phyloP scores from a whole-genome alignment of 2,113 vertebrate genomes.

The Neomonachus schauinslandi region DNA sequence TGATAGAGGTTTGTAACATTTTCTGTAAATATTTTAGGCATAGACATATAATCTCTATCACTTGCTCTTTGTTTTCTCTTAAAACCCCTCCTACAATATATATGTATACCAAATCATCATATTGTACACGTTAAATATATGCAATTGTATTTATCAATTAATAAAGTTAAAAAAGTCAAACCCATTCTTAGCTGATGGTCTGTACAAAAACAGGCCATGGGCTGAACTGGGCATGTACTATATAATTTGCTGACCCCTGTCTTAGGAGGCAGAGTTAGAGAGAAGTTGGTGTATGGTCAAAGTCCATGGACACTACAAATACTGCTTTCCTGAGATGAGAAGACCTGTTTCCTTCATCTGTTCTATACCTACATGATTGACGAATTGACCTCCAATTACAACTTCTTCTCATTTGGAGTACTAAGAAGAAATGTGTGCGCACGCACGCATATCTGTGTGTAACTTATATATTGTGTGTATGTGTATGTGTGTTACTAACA shows the following conservation, averaged over 20 bases:
- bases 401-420: neutral
- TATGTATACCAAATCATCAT: neutral
- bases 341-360: neutral
- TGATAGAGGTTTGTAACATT: neutral
- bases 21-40: neutral
- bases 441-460: neutral
- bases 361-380: neutral
- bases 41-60: neutral
- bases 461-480: neutral
- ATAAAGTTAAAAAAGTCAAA: neutral
- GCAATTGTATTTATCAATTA: neutral
- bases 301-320: neutral
- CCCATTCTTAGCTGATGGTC: neutral
- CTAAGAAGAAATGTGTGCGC: neutral
- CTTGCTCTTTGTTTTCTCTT: neutral
- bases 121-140: neutral
- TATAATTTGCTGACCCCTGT: neutral
- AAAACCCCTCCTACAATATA: neutral
- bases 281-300: neutral
- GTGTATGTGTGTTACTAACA: neutral
- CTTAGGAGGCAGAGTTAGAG: neutral
- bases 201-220: neutral
- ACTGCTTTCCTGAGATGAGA: neutral
- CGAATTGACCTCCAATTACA: neutral
- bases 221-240: accelerated